These are phyloP conservation scores for Rhabdomys dilectus DNA, from an alignment of 2,113 vertebrate genomes.

Conservation along the genomic window DNA sequence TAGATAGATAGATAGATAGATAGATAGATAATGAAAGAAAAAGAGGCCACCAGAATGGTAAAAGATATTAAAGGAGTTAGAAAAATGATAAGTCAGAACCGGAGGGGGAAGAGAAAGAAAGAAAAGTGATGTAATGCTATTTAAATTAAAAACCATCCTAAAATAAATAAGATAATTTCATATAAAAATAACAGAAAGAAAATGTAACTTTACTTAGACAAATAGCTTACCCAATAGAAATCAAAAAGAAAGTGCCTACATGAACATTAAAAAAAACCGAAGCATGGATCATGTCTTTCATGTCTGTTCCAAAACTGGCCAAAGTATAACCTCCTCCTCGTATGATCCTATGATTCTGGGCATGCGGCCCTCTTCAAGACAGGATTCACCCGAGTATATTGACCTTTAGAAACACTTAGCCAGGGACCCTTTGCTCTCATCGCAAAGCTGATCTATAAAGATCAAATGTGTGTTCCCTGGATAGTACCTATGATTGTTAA, in stretches of 20 bases:
- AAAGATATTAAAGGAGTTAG: not conserved
- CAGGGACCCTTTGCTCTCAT: not conserved
- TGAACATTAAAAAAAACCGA: not conserved
- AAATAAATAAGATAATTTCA: not conserved
- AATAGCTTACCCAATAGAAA: not conserved
- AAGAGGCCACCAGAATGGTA: not conserved
- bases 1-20: too few relatives aligned
- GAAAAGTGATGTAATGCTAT: not conserved
- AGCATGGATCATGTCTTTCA: not conserved
- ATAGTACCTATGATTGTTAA: not conserved
- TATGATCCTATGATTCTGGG: not conserved
- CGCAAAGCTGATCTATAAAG: constrained; percentile 20
- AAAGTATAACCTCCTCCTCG: not conserved
- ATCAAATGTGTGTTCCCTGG: not conserved
- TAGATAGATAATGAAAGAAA: not conserved
- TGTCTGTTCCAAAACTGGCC: not conserved
- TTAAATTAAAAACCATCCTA: not conserved
- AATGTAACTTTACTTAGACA: not conserved
- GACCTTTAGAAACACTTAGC: not conserved
- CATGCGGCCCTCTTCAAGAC: not conserved
- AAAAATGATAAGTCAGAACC: not conserved
- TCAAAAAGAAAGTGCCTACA: not conserved
- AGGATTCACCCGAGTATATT: not conserved
- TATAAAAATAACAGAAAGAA: not conserved
- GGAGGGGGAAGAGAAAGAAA: not conserved